Conservation (phyloP, 2,797 vertebrate species). For the Natrix natrix region DNA sequence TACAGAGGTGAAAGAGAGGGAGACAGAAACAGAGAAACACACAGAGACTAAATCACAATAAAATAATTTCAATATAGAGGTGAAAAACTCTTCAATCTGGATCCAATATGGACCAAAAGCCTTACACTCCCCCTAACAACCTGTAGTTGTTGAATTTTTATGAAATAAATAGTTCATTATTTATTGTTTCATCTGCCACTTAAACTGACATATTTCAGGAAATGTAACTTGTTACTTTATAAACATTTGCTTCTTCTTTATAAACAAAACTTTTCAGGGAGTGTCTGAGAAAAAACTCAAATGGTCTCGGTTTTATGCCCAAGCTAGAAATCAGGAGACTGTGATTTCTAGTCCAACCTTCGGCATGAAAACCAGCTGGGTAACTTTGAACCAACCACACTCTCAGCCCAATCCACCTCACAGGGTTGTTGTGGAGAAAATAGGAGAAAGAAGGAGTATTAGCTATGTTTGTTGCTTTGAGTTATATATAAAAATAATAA, state of each 20-base stretch:
- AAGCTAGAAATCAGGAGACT: not conserved
- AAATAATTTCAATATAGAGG: not conserved
- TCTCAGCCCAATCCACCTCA: not conserved
- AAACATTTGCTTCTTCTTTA: not conserved
- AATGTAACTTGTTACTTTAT: not conserved
- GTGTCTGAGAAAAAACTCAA: not conserved
- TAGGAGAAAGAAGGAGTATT: not conserved
- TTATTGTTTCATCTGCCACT: not conserved
- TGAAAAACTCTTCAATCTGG: not conserved
- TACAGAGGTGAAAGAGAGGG: not conserved
- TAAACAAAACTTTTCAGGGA: not conserved
- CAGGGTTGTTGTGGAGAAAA: not conserved
- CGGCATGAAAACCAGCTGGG: not conserved
- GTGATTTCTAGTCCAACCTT: not conserved
- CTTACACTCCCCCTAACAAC: not conserved
- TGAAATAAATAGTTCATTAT: not conserved
- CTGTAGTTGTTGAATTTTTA: not conserved
- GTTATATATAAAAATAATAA: not conserved
- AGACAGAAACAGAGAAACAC: no score
- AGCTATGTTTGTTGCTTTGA: no score
- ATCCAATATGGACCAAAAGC: not conserved
- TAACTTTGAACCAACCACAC: not conserved
- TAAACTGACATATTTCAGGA: not conserved
- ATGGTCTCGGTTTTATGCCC: not conserved
- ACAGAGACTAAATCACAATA: not conserved